These are phyloP conservation scores for Euclidia mi DNA, from an alignment of 2,888 invertebrate species.

Conservation along the genomic window DNA sequence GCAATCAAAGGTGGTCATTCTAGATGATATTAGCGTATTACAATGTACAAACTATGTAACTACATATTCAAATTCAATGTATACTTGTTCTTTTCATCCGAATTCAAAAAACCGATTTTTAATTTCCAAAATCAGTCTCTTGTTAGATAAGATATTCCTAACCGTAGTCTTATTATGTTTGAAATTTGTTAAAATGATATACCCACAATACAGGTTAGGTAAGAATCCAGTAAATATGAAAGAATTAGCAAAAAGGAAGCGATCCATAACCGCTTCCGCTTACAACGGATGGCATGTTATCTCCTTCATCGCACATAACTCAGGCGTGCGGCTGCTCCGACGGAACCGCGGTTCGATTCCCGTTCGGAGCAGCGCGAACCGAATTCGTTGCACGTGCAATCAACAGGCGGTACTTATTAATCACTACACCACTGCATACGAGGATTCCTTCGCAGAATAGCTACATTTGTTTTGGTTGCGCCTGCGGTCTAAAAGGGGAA, in stretches of 20 bases:
- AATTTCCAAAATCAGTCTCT: too few species aligned
- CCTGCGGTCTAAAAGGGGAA: not conserved
- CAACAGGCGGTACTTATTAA: slow-evolving; percentile 35
- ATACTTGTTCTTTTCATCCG: too few species aligned
- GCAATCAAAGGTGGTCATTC: too few species aligned
- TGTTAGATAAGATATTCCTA: too few species aligned
- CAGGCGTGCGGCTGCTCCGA: slow-evolving; percentile 45
- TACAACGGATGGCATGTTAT: slow-evolving; percentile 2
- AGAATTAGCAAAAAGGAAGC: not conserved
- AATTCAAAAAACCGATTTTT: too few species aligned
- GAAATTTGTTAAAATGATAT: not conserved
- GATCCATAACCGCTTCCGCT: not conserved
- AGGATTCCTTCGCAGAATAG: not conserved
- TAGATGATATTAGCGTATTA: too few species aligned
- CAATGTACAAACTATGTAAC: too few species aligned
- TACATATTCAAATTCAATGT: too few species aligned
- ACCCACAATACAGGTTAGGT: too few species aligned
- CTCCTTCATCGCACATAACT: slow-evolving; percentile 43
- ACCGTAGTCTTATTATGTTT: too few species aligned
- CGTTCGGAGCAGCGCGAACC: slow-evolving; percentile 9
- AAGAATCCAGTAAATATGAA: not conserved
- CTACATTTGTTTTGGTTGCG: not conserved
- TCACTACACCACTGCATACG: not conserved
- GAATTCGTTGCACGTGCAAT: slow-evolving; percentile 27
- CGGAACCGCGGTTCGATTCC: slow-evolving; percentile 47